Percentiles rank a stretch among this genome's conserved stretches.
Evolutionary conservation across 1,140 invertebrate species (phyloP).

Genomic region (Centruroides vittatus): DNA sequence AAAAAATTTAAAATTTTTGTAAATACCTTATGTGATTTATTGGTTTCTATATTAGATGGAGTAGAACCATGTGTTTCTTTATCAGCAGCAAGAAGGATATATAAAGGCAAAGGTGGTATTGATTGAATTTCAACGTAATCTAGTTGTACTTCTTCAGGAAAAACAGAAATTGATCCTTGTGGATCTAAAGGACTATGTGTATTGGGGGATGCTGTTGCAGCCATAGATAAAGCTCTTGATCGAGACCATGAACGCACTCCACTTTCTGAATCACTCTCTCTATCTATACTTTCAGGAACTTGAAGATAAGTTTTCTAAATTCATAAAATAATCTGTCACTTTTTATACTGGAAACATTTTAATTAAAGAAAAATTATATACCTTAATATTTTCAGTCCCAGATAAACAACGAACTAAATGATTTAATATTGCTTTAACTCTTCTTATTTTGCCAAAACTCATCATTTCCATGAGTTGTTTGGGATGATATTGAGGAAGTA

Average conservation of each 20-base stretch:
- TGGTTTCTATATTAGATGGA: no score
- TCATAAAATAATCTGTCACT: neutral
- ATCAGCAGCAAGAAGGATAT: slow-evolving; percentile 87
- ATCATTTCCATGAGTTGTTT: slow-evolving; percentile 97
- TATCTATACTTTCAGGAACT: slow-evolving; percentile 8
- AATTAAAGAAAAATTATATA: neutral
- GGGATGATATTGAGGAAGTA: slow-evolving; percentile 98
- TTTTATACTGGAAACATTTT: neutral
- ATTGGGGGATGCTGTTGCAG: slow-evolving; percentile 20
- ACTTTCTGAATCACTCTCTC: slow-evolving; percentile 6
- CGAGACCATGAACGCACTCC: slow-evolving; percentile 47
- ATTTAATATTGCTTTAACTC: slow-evolving; percentile 93
- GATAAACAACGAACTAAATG: slow-evolving; percentile 64
- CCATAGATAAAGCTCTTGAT: slow-evolving; percentile 59
- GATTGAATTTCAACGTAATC: slow-evolving; percentile 94
- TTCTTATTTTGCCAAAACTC: slow-evolving; percentile 92
- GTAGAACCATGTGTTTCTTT: slow-evolving; percentile 43
- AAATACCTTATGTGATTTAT: no score
- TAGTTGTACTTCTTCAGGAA: slow-evolving; percentile 66
- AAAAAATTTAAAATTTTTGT: no score
- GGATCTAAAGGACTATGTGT: slow-evolving; percentile 39
- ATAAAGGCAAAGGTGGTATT: slow-evolving; percentile 89
- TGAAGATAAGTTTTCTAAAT: slow-evolving; percentile 12
- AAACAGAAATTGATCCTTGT: slow-evolving; percentile 35
- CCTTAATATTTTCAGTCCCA: slow-evolving; percentile 19